phyloP scores from a whole-genome alignment of 2,888 invertebrate species.

The Uloborus plumipes region DNA sequence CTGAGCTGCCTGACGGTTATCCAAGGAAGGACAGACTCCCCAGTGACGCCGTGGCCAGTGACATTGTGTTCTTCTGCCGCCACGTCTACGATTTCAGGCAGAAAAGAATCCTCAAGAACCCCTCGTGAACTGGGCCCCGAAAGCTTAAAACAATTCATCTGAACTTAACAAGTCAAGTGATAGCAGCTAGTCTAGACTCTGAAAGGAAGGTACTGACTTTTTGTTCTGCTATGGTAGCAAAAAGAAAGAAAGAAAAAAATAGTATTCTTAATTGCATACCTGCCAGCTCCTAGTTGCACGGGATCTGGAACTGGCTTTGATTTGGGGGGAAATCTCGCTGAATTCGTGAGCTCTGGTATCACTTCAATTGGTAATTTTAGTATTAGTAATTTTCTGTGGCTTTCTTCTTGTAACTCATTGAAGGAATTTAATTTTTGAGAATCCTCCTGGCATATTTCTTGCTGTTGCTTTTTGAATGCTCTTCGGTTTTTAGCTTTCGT shows the following conservation, averaged over 20 bases:
- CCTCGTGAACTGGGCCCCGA: constrained; percentile 33
- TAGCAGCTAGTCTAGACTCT: constrained; percentile 62
- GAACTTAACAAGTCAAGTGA: constrained; percentile 35
- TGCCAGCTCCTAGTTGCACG: too few species aligned
- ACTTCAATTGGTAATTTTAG: too few species aligned
- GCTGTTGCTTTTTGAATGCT: too few species aligned
- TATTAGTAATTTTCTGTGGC: too few species aligned
- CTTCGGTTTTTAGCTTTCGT: too few species aligned
- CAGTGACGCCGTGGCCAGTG: constrained; percentile 79
- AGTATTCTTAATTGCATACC: background rate
- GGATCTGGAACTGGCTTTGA: too few species aligned
- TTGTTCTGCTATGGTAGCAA: background rate
- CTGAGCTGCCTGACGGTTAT: constrained; percentile 71
- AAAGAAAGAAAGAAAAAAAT: background rate
- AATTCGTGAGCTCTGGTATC: too few species aligned
- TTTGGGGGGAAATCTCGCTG: too few species aligned
- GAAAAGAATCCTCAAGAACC: constrained; percentile 77
- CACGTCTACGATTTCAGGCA: constrained; percentile 95
- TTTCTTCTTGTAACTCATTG: too few species aligned
- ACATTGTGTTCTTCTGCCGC: constrained; percentile 93
- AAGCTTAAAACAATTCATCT: constrained; percentile 7
- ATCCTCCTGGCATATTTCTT: too few species aligned
- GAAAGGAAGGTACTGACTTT: constrained; percentile 10
- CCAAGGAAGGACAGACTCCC: constrained; percentile 72
- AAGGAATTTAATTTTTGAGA: too few species aligned